Conservation (phyloP, 2,113 vertebrate genomes). For the Cyrtonyx montezumae region DNA sequence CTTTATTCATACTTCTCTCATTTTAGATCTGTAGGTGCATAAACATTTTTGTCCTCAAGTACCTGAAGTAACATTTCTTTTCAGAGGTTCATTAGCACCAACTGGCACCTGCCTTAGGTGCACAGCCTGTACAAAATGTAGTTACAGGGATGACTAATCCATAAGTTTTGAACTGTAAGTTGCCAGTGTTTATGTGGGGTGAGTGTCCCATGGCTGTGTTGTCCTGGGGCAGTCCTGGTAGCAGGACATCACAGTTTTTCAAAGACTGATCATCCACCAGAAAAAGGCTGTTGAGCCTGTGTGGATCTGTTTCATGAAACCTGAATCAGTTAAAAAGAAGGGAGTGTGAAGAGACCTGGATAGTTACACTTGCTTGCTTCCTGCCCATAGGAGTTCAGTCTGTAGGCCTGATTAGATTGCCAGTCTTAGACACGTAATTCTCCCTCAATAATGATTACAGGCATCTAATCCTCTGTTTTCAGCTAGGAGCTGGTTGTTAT, state of each 20-base stretch:
- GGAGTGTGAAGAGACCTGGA: not conserved
- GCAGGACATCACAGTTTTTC: rapidly evolving
- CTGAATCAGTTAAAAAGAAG: not conserved
- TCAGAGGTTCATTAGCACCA: not conserved
- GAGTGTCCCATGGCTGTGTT: rapidly evolving
- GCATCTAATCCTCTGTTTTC: slow-evolving; percentile 13
- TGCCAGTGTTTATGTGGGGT: not conserved
- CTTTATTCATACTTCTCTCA: not conserved
- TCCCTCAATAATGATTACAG: not conserved
- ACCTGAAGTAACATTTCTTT: too few relatives aligned
- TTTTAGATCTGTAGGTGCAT: not conserved
- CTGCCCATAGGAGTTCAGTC: not conserved
- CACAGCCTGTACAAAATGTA: not conserved
- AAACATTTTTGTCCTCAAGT: not conserved
- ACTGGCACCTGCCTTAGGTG: not conserved
- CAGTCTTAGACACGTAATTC: slow-evolving; percentile 19
- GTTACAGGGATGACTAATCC: not conserved
- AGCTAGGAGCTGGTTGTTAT: not conserved
- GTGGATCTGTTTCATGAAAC: not conserved
- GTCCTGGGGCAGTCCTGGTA: rapidly evolving
- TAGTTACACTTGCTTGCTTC: not conserved
- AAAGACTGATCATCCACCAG: not conserved
- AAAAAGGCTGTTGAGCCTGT: not conserved
- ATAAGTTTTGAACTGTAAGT: not conserved
- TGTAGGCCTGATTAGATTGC: slow-evolving; percentile 8